Base-by-base conservation (phyloP, 1,140 invertebrate genomes). In the Lutraria rhynchaena region DNA sequence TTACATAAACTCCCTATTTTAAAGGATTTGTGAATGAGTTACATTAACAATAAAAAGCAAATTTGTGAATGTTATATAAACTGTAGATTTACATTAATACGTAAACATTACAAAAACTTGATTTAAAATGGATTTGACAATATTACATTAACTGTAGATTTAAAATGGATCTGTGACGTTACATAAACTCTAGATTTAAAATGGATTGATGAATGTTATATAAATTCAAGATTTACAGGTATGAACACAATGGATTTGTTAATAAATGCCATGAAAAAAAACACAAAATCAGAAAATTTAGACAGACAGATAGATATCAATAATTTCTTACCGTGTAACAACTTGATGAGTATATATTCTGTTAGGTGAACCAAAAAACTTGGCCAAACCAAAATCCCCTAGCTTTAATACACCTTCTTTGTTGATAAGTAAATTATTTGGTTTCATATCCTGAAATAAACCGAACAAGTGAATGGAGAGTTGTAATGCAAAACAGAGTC, bases 271-370 rank as follows among this genome's bases (percentile, higher is more conserved):
- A 11, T 7, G 7, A 19, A 5, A 27, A 9, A 58, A 29, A 58
- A 27, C 22, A 24, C 27, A n/a, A 58, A 49, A 49, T 11, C 19
- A 49, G 19, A 49, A 19, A 11, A 49, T 11, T 9, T 19, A 11
- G 44, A 49, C 11, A 49, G 44, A 49, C 44, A 19, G 11, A 19
- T 49, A 11, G 9, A 49, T n/a, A n/a, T n/a, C n/a, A n/a, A n/a
- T n/a, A n/a, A n/a, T 81, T 53, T 37, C 78, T 58, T 93, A 96
- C 95, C 96, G 95, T 15, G 98, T 99, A 0, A 99, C 98, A 58
- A 99, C 99, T 94, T 99, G 98, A 95, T 99, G 97, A 17, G 99
- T 99, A 90, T 99, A 99, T 87, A 98, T 95, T 90, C 98, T 95
- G 90, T 96, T 98, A 3, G 99, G 99, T 1, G 98, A 99, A 3